Evolutionary conservation across 2,113 vertebrate species (phyloP), one percentile per base, ranked within the genome.

Genomic region (Ginglymostoma cirratum): DNA sequence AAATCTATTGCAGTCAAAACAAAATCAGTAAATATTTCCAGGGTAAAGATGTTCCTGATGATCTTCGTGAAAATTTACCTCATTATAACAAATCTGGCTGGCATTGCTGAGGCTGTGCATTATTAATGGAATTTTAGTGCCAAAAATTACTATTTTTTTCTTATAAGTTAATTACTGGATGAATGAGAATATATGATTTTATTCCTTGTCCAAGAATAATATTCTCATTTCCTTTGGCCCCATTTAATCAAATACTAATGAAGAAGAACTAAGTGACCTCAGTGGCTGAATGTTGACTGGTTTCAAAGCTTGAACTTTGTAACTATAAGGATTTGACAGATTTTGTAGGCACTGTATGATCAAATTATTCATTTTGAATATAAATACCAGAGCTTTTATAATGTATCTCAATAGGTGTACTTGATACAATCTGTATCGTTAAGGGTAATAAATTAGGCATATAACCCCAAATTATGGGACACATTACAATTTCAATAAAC

Each of bases 1-100:
- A 52, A 89, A 55, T 55, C 27, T 55, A 89, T 24, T 52, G 65
- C 21, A 23, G n/a, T 93, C 30, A 67, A 94, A 94, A 67, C 10
- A 93, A 67, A 67, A 23, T 38, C 61, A 94, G 65, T 67, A 94
- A 67, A 94, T 67, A 67, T 67, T 94, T 66, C 90, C 65, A 94
- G n/a, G 52, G 21, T 66, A 66, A 94, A 94, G 5, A 94, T 94
- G 65, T 52, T 48, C 86, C 86, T 30, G 48, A 89, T 55, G 24
- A 55, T 55, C 17, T 93, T 55, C 38, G 61, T n/a, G 19, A 66
- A 48, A 38, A n/a, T 66, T 65, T n/a, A 38, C n/a, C 87, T 61
- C 52, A 93, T 93, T 67, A 66, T 67, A 93, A 66, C 61, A 67
- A 94, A 42, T 23, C 65, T 69, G 66, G 65, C 61, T 66, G 65